These are phyloP conservation scores for Glaucopsyche alexis DNA, from an alignment of 2,888 invertebrate genomes.

Conservation along the genomic window DNA sequence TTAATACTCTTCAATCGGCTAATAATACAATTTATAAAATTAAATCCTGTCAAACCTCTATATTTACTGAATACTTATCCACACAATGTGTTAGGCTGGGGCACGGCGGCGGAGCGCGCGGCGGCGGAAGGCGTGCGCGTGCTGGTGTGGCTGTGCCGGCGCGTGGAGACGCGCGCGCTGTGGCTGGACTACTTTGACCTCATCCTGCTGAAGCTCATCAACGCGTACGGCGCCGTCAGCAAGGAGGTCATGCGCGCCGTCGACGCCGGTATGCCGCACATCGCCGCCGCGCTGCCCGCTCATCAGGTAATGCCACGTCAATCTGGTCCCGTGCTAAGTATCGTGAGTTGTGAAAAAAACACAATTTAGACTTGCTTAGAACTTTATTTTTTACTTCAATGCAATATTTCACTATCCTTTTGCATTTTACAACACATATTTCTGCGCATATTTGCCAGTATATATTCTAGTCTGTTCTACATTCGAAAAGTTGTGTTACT, in stretches of 20 bases:
- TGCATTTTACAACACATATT: no score
- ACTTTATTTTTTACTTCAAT: no score
- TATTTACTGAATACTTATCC: background rate
- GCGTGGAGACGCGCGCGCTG: conserved; percentile 85
- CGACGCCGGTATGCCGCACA: conserved; percentile 87
- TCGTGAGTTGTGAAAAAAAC: no score
- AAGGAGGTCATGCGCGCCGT: conserved; percentile 90
- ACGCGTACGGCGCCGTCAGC: conserved; percentile 87
- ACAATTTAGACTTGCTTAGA: no score
- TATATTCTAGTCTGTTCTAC: no score
- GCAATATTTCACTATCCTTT: no score
- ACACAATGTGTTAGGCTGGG: conserved; percentile 54
- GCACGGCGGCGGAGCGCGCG: conserved; percentile 80
- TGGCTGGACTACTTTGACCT: conserved; percentile 96
- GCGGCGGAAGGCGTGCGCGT: conserved; percentile 89
- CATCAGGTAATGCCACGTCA: conserved; percentile 71
- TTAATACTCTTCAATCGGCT: no score
- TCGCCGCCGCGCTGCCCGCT: conserved; percentile 90
- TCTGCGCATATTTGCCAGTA: no score
- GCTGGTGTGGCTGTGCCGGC: conserved; percentile 91
- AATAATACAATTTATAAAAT: no score
- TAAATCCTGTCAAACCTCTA: no score
- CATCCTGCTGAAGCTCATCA: conserved; percentile 92
- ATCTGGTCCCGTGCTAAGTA: no score
- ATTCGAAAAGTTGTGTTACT: no score